Conservation (phyloP, 2,888 invertebrate species). For the Erannis defoliaria region DNA sequence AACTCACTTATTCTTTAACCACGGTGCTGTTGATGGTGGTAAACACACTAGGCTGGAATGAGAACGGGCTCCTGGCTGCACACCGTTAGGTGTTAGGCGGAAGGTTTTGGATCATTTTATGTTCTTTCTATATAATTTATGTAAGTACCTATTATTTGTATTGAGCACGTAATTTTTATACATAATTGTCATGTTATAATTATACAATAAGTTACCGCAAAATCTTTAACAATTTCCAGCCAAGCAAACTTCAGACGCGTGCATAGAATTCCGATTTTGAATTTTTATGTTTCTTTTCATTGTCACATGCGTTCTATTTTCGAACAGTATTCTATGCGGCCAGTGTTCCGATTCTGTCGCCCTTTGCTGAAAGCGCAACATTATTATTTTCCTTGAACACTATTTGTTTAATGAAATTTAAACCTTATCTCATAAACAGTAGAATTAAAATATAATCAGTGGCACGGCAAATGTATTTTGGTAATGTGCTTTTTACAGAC, state of each 20-base stretch:
- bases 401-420: conserved; percentile 12
- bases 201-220: neutral
- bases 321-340: conserved; percentile 59
- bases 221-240: neutral
- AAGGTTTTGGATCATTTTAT: too few species aligned
- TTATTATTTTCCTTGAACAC: conserved; percentile 35
- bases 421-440: neutral
- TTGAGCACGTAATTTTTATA: too few species aligned
- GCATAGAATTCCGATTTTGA: conserved; percentile 52
- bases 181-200: too few species aligned
- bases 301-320: conserved; percentile 69
- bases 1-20: too few species aligned
- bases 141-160: neutral
- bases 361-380: conserved; percentile 54
- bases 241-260: conserved; percentile 28
- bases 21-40: too few species aligned
- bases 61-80: too few species aligned
- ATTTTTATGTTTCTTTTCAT: conserved; percentile 58
- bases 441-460: conserved; percentile 4
- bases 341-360: conserved; percentile 57
- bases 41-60: too few species aligned
- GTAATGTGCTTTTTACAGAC: conserved; percentile 27
- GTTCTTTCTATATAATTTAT: too few species aligned
- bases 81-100: too few species aligned
- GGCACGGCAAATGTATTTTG: neutral